Conservation (phyloP, 2,113 vertebrate species). For the Semnornis frantzii region DNA sequence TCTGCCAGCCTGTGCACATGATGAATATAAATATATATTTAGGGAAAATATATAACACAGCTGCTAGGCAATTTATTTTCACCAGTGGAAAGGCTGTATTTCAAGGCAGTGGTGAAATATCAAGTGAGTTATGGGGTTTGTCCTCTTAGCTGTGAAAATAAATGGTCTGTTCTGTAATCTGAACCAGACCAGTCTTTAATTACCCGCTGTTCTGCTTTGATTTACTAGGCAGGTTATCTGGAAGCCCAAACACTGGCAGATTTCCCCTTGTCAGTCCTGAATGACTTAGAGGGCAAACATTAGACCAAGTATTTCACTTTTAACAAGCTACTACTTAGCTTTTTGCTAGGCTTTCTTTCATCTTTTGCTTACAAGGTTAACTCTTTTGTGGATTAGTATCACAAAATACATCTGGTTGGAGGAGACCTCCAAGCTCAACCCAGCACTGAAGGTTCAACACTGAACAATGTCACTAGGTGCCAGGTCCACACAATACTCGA, state of each 20-base stretch:
- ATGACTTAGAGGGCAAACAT: conserved; percentile 29
- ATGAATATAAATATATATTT: conserved; percentile 24
- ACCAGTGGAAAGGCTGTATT: conserved; percentile 1
- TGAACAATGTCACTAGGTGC: no score
- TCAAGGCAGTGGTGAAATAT: conserved; percentile 28
- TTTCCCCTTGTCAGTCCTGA: background rate
- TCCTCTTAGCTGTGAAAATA: conserved; percentile 44
- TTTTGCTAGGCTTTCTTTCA: background rate
- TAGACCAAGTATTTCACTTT: conserved; percentile 7
- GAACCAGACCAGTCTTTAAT: conserved; percentile 41
- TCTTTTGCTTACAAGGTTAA: background rate
- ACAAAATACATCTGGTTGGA: background rate
- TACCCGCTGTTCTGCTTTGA: conserved; percentile 21
- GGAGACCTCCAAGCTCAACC: no score
- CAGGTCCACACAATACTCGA: no score
- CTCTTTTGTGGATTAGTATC: background rate
- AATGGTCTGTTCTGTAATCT: conserved; percentile 27
- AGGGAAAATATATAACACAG: conserved; percentile 44
- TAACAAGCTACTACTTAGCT: background rate
- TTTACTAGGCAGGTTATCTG: conserved; percentile 49
- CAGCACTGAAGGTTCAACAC: no score
- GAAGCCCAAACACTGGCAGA: conserved; percentile 30
- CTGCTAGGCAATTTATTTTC: conserved; percentile 48
- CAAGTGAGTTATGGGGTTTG: conserved; percentile 39
- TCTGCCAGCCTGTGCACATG: background rate